Evolutionary conservation across 2,888 invertebrate species (phyloP).

Genomic region (Heliothis peltigera): DNA sequence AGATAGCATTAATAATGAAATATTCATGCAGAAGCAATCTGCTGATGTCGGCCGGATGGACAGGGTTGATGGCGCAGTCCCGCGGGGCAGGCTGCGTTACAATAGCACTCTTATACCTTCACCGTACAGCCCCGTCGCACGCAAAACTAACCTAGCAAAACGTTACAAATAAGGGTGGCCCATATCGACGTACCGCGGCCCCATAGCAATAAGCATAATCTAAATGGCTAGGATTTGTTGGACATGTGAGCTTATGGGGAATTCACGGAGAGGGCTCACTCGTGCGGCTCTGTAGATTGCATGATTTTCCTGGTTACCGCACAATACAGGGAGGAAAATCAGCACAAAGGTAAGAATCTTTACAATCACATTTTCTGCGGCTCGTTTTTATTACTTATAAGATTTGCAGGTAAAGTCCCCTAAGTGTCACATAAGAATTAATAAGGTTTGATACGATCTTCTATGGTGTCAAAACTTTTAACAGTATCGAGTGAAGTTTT

Average conservation of each 20-base stretch:
- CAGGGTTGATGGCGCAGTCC: slow-evolving; percentile 26
- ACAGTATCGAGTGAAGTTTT: no score
- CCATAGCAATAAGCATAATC: slow-evolving; percentile 81
- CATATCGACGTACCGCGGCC: slow-evolving; percentile 66
- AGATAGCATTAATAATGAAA: slow-evolving; percentile 74
- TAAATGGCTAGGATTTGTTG: slow-evolving; percentile 76
- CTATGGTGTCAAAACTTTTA: no score
- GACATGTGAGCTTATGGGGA: slow-evolving; percentile 66
- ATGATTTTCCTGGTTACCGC: slow-evolving; percentile 38
- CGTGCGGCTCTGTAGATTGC: slow-evolving; percentile 63
- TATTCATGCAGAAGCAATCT: slow-evolving; percentile 77
- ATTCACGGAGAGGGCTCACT: slow-evolving; percentile 56
- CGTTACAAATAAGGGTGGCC: slow-evolving; percentile 66
- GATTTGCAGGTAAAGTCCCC: slow-evolving; percentile 1
- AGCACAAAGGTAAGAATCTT: slow-evolving; percentile 5
- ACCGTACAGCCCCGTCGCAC: slow-evolving; percentile 56
- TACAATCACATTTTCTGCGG: not conserved
- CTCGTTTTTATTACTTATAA: not conserved
- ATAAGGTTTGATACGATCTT: no score
- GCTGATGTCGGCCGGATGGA: slow-evolving; percentile 65
- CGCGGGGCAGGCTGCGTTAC: slow-evolving; percentile 8
- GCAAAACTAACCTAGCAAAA: slow-evolving; percentile 30
- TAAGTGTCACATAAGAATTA: not conserved
- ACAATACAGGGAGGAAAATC: slow-evolving; percentile 35
- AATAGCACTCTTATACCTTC: slow-evolving; percentile 56